Evolutionary conservation across 2,888 invertebrate genomes (phyloP), one percentile per base, ranked within the genome.

Genomic region (Petrolisthes manimaculis): DNA sequence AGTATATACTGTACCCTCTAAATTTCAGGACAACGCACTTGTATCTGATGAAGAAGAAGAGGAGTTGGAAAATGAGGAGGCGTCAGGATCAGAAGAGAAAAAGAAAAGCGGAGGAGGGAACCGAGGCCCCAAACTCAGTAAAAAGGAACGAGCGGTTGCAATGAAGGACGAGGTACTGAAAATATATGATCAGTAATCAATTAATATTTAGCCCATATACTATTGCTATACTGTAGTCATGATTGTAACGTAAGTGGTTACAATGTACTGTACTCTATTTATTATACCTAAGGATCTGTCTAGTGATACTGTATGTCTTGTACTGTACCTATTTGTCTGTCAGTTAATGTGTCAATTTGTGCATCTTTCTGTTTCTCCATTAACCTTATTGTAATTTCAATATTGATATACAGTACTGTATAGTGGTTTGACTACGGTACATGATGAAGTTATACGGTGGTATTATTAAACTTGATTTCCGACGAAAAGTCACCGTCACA

Each of bases 91-190:
- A 12, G 56, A 9, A 14, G 77, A 81, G 24, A 53, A 61, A 51
- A 14, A 55, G 0, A 24, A 74, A 61, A 18, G 9, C 6, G 9
- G 8, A 6, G 67, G 8, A 18, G 51, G 55, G 9, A n/a, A 4
- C 51, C n/a, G 18, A 78, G 14, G 12, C n/a, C 79, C 54, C 6
- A 54, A 24, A 61, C 55, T 24, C 4, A 84, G 37, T 53, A 81
- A 88, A n/a, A 75, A 75, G 74, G 88, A 88, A 53, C 56, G 75
- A 67, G 88, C 88, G 21, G 18, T 24, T 4, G 80, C 81, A 67
- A 74, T 84, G 24, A 88, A 88, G 54, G 88, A 88, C 5, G 88
- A 84, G 61, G 88, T 84, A 74, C 21, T n/a, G 61, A 12, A 12
- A 18, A 37, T 1, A 37, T 37, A 37, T 0, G 37, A 37, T 37